A percentile compares a stretch with the other conserved stretches of the same genome.
Evolutionary conservation across 2,888 invertebrate species (phyloP).

Genomic region (Subacronicta megacephala): DNA sequence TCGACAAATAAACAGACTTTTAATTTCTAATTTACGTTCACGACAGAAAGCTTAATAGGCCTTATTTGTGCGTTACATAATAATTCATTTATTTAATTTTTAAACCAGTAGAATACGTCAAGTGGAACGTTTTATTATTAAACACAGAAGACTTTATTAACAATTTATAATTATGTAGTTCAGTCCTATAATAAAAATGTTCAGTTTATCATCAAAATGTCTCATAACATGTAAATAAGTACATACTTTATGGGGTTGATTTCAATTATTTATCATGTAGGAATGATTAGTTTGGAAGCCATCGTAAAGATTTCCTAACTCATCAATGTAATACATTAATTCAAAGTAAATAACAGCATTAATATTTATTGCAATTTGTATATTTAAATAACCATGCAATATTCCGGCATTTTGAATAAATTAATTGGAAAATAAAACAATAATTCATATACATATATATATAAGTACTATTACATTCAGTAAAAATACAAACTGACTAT

Average conservation of each 20-base stretch:
- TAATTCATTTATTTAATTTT: conserved; percentile 30
- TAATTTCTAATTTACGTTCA: conserved; percentile 31
- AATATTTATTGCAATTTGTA: not conserved
- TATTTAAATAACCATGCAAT: not conserved
- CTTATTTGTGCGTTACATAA: conserved; percentile 62
- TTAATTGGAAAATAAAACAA: conserved; percentile 63
- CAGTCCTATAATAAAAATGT: conserved; percentile 20
- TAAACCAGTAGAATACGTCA: conserved; percentile 15
- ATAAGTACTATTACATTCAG: conserved; percentile 52
- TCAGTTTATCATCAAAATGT: conserved; percentile 9
- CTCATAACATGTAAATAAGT: conserved; percentile 9
- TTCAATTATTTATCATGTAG: not conserved
- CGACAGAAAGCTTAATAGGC: conserved; percentile 59
- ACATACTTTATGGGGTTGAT: conserved; percentile 3
- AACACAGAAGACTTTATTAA: conserved; percentile 9
- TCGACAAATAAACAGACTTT: conserved; percentile 53
- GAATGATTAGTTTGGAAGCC: conserved; percentile 7
- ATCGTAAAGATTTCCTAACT: conserved; percentile 3
- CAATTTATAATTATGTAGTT: too few species aligned
- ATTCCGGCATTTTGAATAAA: conserved; percentile 40
- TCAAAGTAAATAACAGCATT: not conserved
- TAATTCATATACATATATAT: conserved; percentile 74
- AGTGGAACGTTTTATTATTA: conserved; percentile 11
- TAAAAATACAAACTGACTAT: conserved; percentile 73
- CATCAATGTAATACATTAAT: too few species aligned